phyloP scores from a whole-genome alignment of 1,140 invertebrate genomes.

The Nixonia krombeini region DNA sequence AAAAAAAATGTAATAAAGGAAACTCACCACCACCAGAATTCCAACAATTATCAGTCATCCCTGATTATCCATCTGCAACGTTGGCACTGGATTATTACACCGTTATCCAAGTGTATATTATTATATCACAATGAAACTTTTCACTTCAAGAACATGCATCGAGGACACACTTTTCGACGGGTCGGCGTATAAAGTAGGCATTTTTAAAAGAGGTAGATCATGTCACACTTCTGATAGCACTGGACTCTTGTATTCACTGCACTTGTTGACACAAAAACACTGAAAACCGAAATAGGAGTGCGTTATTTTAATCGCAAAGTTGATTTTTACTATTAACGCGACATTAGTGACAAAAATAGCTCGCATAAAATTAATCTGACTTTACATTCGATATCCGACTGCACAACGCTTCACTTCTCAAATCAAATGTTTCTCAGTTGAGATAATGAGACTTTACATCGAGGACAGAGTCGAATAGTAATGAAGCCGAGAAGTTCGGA shows the following conservation, averaged over 20 bases:
- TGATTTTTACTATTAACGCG: no score
- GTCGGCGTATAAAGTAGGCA: conserved; percentile 45
- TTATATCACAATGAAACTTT: conserved; percentile 57
- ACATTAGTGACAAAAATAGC: no score
- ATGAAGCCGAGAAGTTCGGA: not conserved
- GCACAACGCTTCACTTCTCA: no score
- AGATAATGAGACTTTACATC: conserved; percentile 22
- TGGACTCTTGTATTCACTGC: conserved; percentile 38
- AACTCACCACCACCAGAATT: conserved; percentile 77
- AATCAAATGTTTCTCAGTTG: no score
- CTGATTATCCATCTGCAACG: conserved; percentile 71
- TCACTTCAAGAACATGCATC: conserved; percentile 31
- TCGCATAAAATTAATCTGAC: no score
- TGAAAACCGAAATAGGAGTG: conserved; percentile 10
- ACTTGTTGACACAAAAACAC: conserved; percentile 34
- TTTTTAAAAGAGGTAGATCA: conserved; percentile 38
- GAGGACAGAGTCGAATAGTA: conserved; percentile 19
- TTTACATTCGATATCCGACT: no score
- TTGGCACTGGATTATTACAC: conserved; percentile 67
- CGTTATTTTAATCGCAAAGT: no score
- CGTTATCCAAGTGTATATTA: conserved; percentile 54
- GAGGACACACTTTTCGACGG: conserved; percentile 44
- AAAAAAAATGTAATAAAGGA: no score
- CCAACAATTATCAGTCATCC: conserved; percentile 77
- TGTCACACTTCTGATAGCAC: conserved; percentile 43